A percentile compares a stretch with the other conserved stretches of the same genome.
These are phyloP conservation scores for Drosophila ezoana DNA, from an alignment of 2,888 invertebrate genomes.

Conservation along the genomic window DNA sequence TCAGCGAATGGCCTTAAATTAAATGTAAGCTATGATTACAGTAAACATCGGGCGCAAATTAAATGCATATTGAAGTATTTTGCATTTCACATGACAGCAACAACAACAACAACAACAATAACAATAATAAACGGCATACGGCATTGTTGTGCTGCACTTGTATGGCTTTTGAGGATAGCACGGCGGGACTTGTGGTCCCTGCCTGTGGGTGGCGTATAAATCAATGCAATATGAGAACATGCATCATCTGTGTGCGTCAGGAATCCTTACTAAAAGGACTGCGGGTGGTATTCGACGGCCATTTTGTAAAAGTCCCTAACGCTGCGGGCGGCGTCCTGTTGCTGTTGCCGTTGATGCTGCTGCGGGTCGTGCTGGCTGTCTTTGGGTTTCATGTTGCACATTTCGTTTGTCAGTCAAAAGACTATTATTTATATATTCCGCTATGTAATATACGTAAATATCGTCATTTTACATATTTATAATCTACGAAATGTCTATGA, in stretches of 20 bases:
- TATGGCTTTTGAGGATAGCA: constrained; percentile 28
- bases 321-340: constrained; percentile 28
- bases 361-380: constrained; percentile 6
- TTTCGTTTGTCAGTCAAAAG: constrained; percentile 16
- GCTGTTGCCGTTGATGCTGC: constrained; percentile 1
- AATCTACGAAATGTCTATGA: constrained; percentile 23
- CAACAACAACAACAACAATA: constrained; percentile 19
- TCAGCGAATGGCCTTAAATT: constrained; percentile 32
- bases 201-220: constrained; percentile 56
- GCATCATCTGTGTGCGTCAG: constrained; percentile 65
- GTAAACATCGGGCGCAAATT: constrained; percentile 27
- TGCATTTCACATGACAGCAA: constrained; percentile 18
- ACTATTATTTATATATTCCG: constrained; percentile 29
- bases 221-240: constrained; percentile 67
- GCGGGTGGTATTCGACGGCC: constrained; percentile 42
- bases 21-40: constrained; percentile 30
- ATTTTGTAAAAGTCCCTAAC: constrained; percentile 44
- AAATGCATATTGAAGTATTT: constrained; percentile 19
- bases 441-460: constrained; percentile 32
- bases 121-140: background rate
- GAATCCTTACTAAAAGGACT: constrained; percentile 44
- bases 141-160: constrained; percentile 31
- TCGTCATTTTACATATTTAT: constrained; percentile 48
- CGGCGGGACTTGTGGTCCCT: constrained; percentile 8
- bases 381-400: constrained; percentile 38